These are phyloP conservation scores for Rhinophrynus dorsalis DNA, from an alignment of 2,797 vertebrate species.

Conservation along the genomic window DNA sequence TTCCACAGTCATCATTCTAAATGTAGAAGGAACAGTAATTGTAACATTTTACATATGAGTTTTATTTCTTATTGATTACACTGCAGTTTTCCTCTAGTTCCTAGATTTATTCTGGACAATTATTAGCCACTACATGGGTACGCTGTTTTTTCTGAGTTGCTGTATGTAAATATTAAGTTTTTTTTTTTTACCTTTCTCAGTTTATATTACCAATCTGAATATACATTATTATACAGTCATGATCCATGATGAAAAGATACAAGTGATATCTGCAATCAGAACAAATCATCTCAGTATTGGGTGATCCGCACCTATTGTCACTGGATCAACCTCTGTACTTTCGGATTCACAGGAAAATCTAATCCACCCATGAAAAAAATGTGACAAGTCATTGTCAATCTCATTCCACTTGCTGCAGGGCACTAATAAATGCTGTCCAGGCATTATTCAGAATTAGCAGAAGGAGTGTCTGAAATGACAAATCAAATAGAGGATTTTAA, in stretches of 20 bases:
- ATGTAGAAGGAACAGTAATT: too few relatives aligned
- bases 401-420: constrained; percentile 16
- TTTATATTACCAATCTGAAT: too few relatives aligned
- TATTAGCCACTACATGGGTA: too few relatives aligned
- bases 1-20: too few relatives aligned
- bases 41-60: too few relatives aligned
- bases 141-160: too few relatives aligned
- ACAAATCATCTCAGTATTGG: not conserved
- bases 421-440: constrained; percentile 18
- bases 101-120: not conserved
- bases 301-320: not conserved
- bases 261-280: not conserved
- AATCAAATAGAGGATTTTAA: not conserved
- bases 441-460: constrained; percentile 15
- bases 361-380: not conserved
- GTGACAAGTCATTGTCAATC: constrained; percentile 20
- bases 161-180: too few relatives aligned
- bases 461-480: constrained; percentile 24
- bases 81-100: not conserved
- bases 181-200: too few relatives aligned
- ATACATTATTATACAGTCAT: too few relatives aligned
- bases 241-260: too few relatives aligned
- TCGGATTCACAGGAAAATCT: constrained; percentile 1
- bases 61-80: not conserved
- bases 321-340: not conserved